Evolutionary conservation across 2,888 invertebrate genomes (phyloP).

Genomic region (Caenorhabditis sinica): DNA sequence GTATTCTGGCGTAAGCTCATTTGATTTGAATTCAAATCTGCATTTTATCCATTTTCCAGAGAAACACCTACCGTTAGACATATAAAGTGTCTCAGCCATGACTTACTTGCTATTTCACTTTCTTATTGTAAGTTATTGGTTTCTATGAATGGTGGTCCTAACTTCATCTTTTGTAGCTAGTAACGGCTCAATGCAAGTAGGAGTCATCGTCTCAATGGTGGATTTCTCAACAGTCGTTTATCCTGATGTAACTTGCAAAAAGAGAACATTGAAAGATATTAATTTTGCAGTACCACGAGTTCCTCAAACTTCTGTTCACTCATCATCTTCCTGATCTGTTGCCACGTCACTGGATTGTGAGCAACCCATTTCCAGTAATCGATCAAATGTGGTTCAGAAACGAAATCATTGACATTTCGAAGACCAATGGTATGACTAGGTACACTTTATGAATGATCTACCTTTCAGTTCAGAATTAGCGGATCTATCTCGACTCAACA

Average conservation of each 20-base stretch:
- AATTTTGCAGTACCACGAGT: conserved; percentile 33
- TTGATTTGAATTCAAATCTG: background rate
- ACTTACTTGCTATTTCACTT: background rate
- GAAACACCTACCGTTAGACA: background rate
- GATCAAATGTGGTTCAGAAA: conserved; percentile 31
- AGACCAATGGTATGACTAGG: conserved; percentile 5
- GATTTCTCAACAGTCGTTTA: background rate
- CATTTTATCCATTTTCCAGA: background rate
- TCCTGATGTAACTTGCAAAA: conserved; percentile 24
- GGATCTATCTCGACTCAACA: conserved; percentile 9
- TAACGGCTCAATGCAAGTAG: background rate
- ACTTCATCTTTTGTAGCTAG: background rate
- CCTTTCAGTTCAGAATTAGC: conserved; percentile 36
- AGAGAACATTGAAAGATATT: background rate
- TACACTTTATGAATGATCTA: background rate
- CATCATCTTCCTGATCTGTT: conserved; percentile 38
- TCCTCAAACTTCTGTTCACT: conserved; percentile 27
- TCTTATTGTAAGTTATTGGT: background rate
- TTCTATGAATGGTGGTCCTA: background rate
- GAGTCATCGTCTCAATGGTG: conserved; percentile 13
- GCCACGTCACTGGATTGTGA: conserved; percentile 43
- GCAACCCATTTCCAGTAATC: conserved; percentile 16
- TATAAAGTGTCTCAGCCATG: background rate
- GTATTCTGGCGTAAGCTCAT: background rate
- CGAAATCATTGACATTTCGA: conserved; percentile 8